phyloP scores from a whole-genome alignment of 2,797 vertebrate species.

The Cossypha polioptera region DNA sequence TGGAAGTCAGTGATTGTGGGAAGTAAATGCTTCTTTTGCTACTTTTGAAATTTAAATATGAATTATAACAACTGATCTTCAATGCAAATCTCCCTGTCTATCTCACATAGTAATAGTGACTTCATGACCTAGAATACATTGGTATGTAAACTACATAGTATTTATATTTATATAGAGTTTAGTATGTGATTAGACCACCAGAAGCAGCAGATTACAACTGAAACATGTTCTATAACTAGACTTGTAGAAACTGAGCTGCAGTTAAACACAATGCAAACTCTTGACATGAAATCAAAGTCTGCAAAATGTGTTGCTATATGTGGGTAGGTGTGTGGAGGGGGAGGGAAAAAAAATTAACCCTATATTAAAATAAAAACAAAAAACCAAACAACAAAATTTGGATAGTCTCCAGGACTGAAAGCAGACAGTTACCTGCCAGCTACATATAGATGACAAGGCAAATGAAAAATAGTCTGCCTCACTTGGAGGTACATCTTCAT shows the following conservation, averaged over 20 bases:
- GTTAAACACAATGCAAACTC: not conserved
- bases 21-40: not conserved
- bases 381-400: not conserved
- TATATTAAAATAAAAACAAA: not conserved
- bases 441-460: not conserved
- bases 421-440: not conserved
- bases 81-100: not conserved
- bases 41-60: not conserved
- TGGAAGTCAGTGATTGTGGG: not conserved
- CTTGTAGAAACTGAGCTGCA: not conserved
- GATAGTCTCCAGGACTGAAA: not conserved
- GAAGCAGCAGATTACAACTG: not conserved
- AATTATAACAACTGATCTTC: not conserved
- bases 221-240: not conserved
- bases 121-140: not conserved
- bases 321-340: not conserved
- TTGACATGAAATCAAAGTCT: not conserved
- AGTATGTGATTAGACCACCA: not conserved
- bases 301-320: not conserved
- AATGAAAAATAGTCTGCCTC: not conserved
- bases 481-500: not conserved
- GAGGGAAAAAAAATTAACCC: not conserved
- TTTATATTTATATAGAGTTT: not conserved
- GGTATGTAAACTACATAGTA: not conserved
- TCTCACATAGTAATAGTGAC: not conserved